These are phyloP conservation scores for Sinocyclocheilus grahami DNA, from an alignment of 2,113 vertebrate species.

Conservation along the genomic window DNA sequence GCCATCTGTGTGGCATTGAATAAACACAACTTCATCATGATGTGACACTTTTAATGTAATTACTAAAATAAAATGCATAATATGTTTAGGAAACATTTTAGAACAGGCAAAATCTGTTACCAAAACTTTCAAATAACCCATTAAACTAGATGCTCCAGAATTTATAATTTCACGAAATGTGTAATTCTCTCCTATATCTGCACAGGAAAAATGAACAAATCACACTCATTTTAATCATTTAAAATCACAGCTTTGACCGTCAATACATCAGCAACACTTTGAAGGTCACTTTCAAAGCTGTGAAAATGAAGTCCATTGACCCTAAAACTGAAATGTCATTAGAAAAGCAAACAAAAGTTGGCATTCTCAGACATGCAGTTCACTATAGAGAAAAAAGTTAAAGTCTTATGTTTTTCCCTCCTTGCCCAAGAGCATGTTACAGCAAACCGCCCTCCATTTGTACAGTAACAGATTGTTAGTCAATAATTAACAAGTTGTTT, in stretches of 20 bases:
- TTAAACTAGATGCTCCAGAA: background rate
- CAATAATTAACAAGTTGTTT: slow-evolving; percentile 69
- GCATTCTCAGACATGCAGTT: background rate
- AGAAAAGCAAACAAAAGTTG: background rate
- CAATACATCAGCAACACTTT: background rate
- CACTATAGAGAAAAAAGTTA: background rate
- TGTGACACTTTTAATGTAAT: too few species aligned
- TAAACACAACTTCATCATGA: too few species aligned
- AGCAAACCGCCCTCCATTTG: slow-evolving; percentile 13
- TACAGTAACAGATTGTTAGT: slow-evolving; percentile 65
- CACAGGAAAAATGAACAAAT: background rate
- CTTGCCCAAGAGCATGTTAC: background rate
- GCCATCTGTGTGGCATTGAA: background rate
- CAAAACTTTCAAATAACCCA: background rate
- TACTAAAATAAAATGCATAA: too few species aligned
- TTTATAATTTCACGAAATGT: background rate
- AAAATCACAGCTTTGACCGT: background rate
- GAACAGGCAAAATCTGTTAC: background rate
- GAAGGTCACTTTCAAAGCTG: background rate
- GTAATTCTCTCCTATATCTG: background rate
- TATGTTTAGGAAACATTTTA: too few species aligned
- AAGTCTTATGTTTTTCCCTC: background rate
- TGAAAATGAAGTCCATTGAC: background rate
- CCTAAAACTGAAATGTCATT: background rate
- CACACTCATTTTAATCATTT: background rate